Evolutionary conservation across 23 tunicate species (phyloP), one percentile per base, ranked within the genome.

Genomic region (Ciona savignyi): DNA sequence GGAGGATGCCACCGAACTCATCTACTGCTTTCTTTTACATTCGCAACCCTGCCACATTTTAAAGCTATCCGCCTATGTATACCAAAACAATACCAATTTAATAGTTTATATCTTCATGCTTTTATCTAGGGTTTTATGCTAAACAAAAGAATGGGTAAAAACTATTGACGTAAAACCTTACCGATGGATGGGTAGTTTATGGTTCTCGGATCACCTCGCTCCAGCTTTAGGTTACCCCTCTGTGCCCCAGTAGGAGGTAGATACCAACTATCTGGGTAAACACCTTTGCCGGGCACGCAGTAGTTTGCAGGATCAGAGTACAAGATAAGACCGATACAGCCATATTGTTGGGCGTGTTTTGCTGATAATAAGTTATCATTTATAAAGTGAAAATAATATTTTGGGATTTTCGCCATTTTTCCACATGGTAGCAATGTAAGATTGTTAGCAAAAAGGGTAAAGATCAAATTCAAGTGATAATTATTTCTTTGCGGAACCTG

Each of bases 121-220:
- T 19, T 65, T 65, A 25, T 9, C 70, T 22, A 23, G 22, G 15
- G 11, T 23, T 25, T 65, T 65, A 65, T 65, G 23, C 15, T 9
- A 11, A 22, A 20, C 70, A 65, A 20, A 19, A 22, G 24, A n/a
- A 62, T 73, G 20, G 25, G 0, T 19, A 62, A 20, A 61, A 62
- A 0, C 23, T 9, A 19, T 60, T 20, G 29, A 24, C 15, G 0
- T 22, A 20, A 69, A 25, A 25, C 33, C 83, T 34, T 78, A 70
- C 83, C 67, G 21, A 78, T 67, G n/a, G 83, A 76, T 9, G 83
- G 83, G 25, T 78, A 78, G 21, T 78, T 73, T 23, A 76, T 76
- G 0, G 83, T 78, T 22, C 51, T 66, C 25, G 83, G 83, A 32
- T 78, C 83, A 3, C 83, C 83, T 28, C 60, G 51, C 3, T 23